These are phyloP conservation scores for Periphyllus acericola DNA, from an alignment of 2,888 invertebrate genomes.

Conservation along the genomic window DNA sequence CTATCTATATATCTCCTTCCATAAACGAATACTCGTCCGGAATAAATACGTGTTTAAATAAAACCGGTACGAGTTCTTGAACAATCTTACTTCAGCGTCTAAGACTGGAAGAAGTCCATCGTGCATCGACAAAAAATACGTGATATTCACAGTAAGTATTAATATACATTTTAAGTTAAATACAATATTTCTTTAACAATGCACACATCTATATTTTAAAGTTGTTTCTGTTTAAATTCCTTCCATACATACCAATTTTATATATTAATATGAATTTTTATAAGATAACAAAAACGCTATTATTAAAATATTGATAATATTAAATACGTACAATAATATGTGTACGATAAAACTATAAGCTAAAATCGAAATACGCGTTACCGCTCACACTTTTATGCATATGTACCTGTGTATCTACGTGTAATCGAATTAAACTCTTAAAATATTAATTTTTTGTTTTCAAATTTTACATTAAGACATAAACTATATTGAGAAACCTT, in stretches of 20 bases:
- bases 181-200: not conserved
- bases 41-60: not conserved
- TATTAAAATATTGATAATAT: no score
- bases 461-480: no score
- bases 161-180: not conserved
- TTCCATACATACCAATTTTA: not conserved
- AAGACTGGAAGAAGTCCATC: not conserved
- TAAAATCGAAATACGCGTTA: no score
- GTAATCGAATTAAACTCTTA: no score
- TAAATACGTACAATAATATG: no score
- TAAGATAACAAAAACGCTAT: no score
- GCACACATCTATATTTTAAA: not conserved
- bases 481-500: no score
- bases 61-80: not conserved
- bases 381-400: no score
- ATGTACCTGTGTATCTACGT: no score
- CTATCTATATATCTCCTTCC: not conserved
- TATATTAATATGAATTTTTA: no score
- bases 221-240: not conserved
- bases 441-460: no score
- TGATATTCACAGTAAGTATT: not conserved
- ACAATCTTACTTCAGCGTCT: not conserved
- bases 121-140: not conserved
- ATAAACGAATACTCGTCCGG: not conserved
- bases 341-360: no score